A percentile compares a stretch with the other conserved stretches of the same genome.
Evolutionary conservation across 2,888 invertebrate genomes (phyloP).

Genomic region (Lasioglossum morio): DNA sequence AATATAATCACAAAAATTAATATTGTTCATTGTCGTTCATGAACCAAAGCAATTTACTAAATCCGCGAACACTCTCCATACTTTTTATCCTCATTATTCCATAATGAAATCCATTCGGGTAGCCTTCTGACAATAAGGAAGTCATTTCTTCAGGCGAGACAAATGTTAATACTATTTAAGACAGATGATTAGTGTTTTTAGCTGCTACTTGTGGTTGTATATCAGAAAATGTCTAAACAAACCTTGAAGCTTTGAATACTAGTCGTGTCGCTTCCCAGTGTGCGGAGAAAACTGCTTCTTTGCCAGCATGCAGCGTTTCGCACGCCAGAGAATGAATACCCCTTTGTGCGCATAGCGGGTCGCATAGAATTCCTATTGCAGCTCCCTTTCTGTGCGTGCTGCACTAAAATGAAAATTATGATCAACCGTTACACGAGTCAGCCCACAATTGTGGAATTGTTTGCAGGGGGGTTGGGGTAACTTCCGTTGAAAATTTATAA

Average conservation of each 20-base stretch:
- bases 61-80: no score
- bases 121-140: no score
- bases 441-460: neutral
- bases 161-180: neutral
- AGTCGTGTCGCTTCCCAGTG: conserved; percentile 87
- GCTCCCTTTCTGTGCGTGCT: conserved; percentile 85
- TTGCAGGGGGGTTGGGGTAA: neutral
- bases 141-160: no score
- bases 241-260: conserved; percentile 87
- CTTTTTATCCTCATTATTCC: no score
- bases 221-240: neutral
- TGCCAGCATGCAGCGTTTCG: conserved; percentile 87
- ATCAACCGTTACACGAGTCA: conserved; percentile 40
- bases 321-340: conserved; percentile 87
- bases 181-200: no score
- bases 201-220: neutral
- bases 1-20: no score
- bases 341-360: conserved; percentile 86
- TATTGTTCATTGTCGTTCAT: no score
- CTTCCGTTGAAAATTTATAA: neutral
- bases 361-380: conserved; percentile 88
- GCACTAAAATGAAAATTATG: conserved; percentile 85
- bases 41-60: no score
- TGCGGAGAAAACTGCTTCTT: conserved; percentile 88
- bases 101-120: no score